These are phyloP conservation scores for Synergus laeviventris DNA, from an alignment of 2,888 invertebrate species.

Conservation along the genomic window DNA sequence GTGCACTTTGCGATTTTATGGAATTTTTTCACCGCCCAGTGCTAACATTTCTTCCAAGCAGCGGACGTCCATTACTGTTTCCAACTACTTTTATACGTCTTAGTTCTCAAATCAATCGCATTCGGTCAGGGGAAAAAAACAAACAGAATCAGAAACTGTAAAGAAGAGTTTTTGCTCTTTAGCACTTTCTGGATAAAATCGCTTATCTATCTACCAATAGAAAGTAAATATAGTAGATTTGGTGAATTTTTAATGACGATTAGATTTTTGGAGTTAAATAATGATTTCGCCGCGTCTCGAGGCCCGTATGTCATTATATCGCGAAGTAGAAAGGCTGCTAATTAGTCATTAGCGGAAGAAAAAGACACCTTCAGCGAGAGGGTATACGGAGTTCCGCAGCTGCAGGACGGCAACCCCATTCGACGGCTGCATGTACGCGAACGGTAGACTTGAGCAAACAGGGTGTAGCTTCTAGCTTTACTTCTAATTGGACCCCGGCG, in stretches of 20 bases:
- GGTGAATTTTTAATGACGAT: background rate
- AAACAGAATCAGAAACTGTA: background rate
- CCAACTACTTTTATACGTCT: background rate
- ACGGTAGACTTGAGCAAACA: slow-evolving; percentile 74
- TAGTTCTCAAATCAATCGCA: slow-evolving; percentile 7
- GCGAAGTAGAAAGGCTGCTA: slow-evolving; percentile 73
- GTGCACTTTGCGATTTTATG: slow-evolving; percentile 57
- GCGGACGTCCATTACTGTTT: slow-evolving; percentile 4
- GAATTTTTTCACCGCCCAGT: slow-evolving; percentile 50
- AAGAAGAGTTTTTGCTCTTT: too few relatives aligned
- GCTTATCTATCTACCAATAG: too few relatives aligned
- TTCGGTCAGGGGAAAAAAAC: background rate
- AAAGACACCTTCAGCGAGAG: slow-evolving; percentile 71
- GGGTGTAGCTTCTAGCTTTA: slow-evolving; percentile 71
- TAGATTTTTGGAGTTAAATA: slow-evolving; percentile 65
- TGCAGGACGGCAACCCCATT: slow-evolving; percentile 52
- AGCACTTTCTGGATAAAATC: too few relatives aligned
- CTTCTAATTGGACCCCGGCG: slow-evolving; percentile 76
- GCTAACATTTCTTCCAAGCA: background rate
- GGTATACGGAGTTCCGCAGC: slow-evolving; percentile 45
- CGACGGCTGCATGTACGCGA: slow-evolving; percentile 52
- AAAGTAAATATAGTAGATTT: background rate
- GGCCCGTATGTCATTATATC: slow-evolving; percentile 71
- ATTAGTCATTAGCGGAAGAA: slow-evolving; percentile 76
- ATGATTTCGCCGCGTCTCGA: slow-evolving; percentile 59